Percentiles rank a stretch among this genome's conserved stretches.
These are phyloP conservation scores for Sphyrna mokarran DNA, from an alignment of 2,113 vertebrate species.

Conservation along the genomic window DNA sequence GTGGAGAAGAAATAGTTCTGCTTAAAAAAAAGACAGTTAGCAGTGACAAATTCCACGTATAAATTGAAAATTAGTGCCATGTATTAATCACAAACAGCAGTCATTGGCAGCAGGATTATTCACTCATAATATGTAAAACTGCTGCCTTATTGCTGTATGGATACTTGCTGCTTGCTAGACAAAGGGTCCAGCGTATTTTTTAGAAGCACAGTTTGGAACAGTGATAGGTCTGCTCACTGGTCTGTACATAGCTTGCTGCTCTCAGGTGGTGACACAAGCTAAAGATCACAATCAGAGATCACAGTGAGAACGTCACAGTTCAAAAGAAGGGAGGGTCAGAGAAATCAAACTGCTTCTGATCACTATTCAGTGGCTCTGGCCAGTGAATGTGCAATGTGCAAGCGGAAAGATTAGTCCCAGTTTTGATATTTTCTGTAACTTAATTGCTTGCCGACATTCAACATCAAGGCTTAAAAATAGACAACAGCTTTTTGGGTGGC, in stretches of 20 bases:
- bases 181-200: background rate
- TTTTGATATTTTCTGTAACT: background rate
- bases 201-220: background rate
- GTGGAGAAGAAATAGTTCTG: background rate
- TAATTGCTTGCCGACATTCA: background rate
- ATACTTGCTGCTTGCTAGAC: background rate
- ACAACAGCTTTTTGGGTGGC: background rate
- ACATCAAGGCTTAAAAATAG: background rate
- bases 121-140: background rate
- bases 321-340: background rate
- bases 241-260: background rate
- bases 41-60: background rate
- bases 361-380: background rate
- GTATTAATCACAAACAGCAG: background rate
- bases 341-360: background rate
- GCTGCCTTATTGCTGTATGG: background rate
- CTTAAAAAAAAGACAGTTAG: background rate
- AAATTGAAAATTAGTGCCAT: background rate
- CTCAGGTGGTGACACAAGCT: background rate
- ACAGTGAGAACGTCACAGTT: background rate
- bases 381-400: background rate
- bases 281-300: background rate
- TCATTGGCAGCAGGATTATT: background rate
- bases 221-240: background rate
- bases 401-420: background rate